Conservation (phyloP, 1,140 invertebrate genomes). For the Telenomus remus region DNA sequence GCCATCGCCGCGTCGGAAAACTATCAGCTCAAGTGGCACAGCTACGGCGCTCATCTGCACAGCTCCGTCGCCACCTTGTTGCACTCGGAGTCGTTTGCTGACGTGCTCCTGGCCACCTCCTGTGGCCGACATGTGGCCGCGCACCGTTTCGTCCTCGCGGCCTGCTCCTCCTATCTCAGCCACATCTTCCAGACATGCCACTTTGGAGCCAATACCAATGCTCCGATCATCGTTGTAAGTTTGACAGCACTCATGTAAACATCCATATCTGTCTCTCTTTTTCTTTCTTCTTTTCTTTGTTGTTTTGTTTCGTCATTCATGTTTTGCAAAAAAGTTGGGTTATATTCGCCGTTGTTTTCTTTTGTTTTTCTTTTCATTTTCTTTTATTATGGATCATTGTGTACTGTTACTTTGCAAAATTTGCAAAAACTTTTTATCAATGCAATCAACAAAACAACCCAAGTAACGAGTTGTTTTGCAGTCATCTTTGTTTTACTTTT, state of each 20-base stretch:
- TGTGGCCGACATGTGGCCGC: conserved; percentile 88
- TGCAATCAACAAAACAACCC: too few relatives aligned
- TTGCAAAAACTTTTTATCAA: too few relatives aligned
- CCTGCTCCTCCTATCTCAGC: conserved; percentile 81
- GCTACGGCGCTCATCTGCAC: conserved; percentile 86
- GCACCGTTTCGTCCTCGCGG: conserved; percentile 90
- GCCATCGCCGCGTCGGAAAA: conserved; percentile 80
- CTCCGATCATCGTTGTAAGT: conserved; percentile 72
- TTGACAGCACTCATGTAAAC: background rate
- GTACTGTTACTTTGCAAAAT: too few relatives aligned
- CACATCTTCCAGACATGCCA: conserved; percentile 76
- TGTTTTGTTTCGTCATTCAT: too few relatives aligned
- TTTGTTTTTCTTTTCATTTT: too few relatives aligned
- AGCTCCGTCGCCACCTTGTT: conserved; percentile 86
- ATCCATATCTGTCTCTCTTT: background rate
- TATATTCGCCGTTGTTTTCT: too few relatives aligned
- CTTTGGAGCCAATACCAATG: conserved; percentile 73
- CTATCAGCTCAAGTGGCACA: conserved; percentile 91
- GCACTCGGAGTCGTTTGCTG: conserved; percentile 87
- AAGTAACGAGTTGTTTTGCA: too few relatives aligned
- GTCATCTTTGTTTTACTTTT: too few relatives aligned
- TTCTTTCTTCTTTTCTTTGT: background rate
- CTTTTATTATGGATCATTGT: too few relatives aligned
- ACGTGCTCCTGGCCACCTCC: conserved; percentile 87
- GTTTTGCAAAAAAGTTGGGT: too few relatives aligned